Evolutionary conservation across 2,888 invertebrate genomes (phyloP), one percentile per base, ranked within the genome.

Genomic region (Callosobruchus maculatus): DNA sequence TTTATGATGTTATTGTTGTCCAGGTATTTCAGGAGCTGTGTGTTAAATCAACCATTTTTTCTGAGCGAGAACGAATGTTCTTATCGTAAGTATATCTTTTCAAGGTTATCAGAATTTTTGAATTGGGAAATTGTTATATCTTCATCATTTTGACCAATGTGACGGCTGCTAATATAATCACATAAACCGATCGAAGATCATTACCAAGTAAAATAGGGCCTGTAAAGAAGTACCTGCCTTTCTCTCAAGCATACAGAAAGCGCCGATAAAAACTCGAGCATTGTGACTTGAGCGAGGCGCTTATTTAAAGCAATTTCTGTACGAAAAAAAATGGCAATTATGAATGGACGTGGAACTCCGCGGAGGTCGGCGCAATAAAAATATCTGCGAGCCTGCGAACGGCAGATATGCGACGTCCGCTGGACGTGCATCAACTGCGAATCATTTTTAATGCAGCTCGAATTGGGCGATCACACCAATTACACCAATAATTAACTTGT

Each of bases 401-500:
- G 77, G 74, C 77, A 76, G 76, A 78, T 78, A 77, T 76, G 74
- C 75, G 76, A 77, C 76, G 76, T 76, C 76, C 75, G 22, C 71
- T 70, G 76, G 71, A 80, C 80, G 80, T 80, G 80, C 78, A 67
- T 68, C 30, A 73, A 79, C 73, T 80, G 72, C 78, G 76, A 78
- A 79, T 75, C 72, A 76, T 76, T 73, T 73, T 76, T 78, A 78
- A 78, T 72, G 74, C 76, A 77, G 75, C 77, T 76, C 71, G 68
- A 73, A 71, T 66, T 20, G 22, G 76, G 77, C 73, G 77, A 72
- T 74, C 78, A 78, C 77, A 77, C 76, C 79, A 78, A 80, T 80
- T 80, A 79, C 78, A 75, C 77, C 77, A 77, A 79, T 79, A 78
- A 80, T 80, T 77, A 77, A 78, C 78, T 80, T 79, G 78, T 78